Percentiles rank a stretch among this genome's conserved stretches.
These are phyloP conservation scores for Trachops cirrhosus DNA, from an alignment of 2,797 vertebrate genomes.

Conservation along the genomic window DNA sequence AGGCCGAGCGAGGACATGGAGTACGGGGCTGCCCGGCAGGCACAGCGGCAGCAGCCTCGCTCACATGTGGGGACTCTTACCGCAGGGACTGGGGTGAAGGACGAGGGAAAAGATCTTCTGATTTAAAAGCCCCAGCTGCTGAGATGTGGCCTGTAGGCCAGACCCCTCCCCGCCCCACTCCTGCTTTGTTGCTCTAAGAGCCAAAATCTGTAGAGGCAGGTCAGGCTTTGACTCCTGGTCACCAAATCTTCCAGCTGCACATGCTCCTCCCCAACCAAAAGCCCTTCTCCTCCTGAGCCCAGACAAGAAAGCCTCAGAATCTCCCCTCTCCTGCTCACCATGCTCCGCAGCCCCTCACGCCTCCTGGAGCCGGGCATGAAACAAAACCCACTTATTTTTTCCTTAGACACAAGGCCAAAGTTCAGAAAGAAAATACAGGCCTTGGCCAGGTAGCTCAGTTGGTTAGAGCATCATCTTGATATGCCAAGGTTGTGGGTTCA, in stretches of 20 bases:
- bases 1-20: neutral
- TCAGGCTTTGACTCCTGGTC: neutral
- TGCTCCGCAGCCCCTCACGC: neutral
- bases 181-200: accelerated
- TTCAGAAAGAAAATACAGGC: neutral
- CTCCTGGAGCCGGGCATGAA: neutral
- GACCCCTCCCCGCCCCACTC: neutral
- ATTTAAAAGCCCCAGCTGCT: neutral
- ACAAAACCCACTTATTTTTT: neutral
- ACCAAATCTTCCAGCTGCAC: too few species aligned
- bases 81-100: neutral
- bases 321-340: accelerated
- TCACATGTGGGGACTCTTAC: neutral
- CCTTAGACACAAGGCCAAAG: neutral
- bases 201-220: neutral
- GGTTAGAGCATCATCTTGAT: neutral
- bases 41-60: neutral
- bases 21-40: neutral
- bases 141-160: neutral
- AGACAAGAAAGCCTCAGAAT: neutral
- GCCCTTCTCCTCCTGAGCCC: neutral
- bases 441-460: neutral
- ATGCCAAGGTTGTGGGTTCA: neutral
- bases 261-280: neutral
- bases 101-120: neutral